Evolutionary conservation across 2,797 vertebrate genomes (phyloP), one percentile per base, ranked within the genome.

Genomic region (Pelodytes ibericus): DNA sequence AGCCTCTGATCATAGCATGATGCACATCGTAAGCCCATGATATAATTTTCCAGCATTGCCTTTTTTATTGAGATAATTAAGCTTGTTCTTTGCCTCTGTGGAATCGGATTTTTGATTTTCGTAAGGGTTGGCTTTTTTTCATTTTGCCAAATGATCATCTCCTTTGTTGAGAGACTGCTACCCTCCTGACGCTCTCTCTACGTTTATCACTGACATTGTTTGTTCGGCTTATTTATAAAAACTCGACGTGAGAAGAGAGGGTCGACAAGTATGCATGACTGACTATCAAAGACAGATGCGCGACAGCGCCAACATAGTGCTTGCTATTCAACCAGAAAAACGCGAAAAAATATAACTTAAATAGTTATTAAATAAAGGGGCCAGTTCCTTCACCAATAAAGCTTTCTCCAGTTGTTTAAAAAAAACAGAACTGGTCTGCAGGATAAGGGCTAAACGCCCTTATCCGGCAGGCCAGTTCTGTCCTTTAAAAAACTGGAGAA

Each of bases 121-220:
- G n/a, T 67, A 75, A 75, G 36, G 57, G 31, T 26, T 69, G 26
- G 2, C n/a, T 39, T n/a, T n/a, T n/a, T n/a, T n/a, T n/a, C n/a
- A n/a, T n/a, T 69, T 24, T 61, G 65, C 73, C 64, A 68, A 61
- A 75, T 75, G 30, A 67, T 75, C 39, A 53, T 75, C 24, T 53
- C 57, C 56, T 36, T n/a, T 27, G 30, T 73, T 25, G 44, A 41
- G 63, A 44, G 25, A 29, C 47, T 62, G 44, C 58, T 41, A 41
- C 27, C 25, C 60, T 69, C 57, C 73, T 25, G 57, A 64, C 36
- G 73, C 58, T 68, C 36, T 61, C 58, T 33, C 66, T n/a, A n/a
- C 39, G 58, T 41, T 76, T 70, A 41, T 70, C 47, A 70, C 11
- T 63, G 74, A 62, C 65, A 63, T 68, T 33, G 64, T 69, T 75